Evolutionary conservation across 2,797 vertebrate species (phyloP), one percentile per base, ranked within the genome.

Genomic region (Anas acuta): DNA sequence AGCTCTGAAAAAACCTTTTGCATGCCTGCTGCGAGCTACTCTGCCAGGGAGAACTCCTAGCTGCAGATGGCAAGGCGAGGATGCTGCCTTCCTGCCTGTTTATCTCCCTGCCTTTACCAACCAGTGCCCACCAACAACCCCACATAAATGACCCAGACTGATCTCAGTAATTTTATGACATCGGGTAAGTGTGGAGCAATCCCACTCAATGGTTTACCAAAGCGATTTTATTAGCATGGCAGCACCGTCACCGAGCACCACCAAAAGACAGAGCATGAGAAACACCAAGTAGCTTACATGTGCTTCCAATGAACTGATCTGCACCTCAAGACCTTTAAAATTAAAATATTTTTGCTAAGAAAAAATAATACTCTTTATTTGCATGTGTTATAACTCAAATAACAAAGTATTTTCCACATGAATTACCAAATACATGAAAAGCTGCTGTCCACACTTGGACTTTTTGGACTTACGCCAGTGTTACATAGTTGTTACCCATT

Each of bases 61-160:
- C 13, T 0, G 0, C 6, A 61, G 45, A 11, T n/a, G 71, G 35
- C 1, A 8, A 13, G 57, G 45, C 51, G 26, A 53, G 51, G 56
- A 61, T 11, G 54, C 33, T 45, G 30, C 20, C 62, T 45, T 26
- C 33, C 51, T 56, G 41, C 19, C 51, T 41, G 35, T 35, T 35
- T 35, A 28, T 39, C 22, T 7, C 2, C 37, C 33, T 37, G n/a
- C 67, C 26, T 61, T 54, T 22, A 20, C 13, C 58, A 75, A 25
- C 20, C 62, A 11, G 54, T 70, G 35, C 62, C 37, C 54, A 51
- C 1, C 9, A 25, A 65, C 47, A 57, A 37, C 12, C 33, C 47
- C 53, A 47, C 37, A 1, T 3, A 30, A 47, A 12, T 39, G 76
- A 47, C 58, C 37, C n/a, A n/a, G 62, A 17, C 26, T 33, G 49